These are phyloP conservation scores for Spheniscus humboldti DNA, from an alignment of 2,797 vertebrate species.

Conservation along the genomic window DNA sequence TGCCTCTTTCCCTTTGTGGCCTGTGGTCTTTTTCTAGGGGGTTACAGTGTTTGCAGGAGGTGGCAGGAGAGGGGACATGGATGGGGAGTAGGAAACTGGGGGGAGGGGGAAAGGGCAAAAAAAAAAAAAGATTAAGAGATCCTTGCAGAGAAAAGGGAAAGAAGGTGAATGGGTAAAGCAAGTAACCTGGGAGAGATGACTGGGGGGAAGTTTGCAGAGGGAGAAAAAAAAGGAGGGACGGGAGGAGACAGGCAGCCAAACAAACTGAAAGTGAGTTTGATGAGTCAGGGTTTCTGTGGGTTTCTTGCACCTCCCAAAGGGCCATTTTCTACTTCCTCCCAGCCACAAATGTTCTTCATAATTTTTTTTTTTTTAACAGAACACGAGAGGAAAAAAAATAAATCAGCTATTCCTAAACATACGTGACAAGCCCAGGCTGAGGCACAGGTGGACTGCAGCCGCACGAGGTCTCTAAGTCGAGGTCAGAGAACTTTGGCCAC, in stretches of 20 bases:
- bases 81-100: neutral
- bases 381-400: slow-evolving; percentile 3
- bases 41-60: neutral
- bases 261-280: slow-evolving; percentile 23
- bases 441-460: slow-evolving; percentile 1
- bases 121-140: neutral
- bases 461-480: neutral
- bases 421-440: neutral
- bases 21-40: neutral
- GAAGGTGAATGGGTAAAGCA: neutral
- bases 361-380: neutral
- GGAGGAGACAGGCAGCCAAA: neutral
- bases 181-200: neutral
- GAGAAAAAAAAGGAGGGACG: rapidly evolving
- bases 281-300: slow-evolving; percentile 48
- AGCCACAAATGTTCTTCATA: slow-evolving; percentile 1
- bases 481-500: neutral
- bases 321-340: neutral
- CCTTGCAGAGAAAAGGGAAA: neutral
- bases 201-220: neutral
- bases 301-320: slow-evolving; percentile 11
- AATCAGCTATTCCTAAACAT: slow-evolving; percentile 15
- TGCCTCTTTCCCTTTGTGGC: neutral
- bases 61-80: neutral
- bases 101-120: too few species aligned